Conservation (phyloP, 2,888 invertebrate species). For the Ophion costatus region DNA sequence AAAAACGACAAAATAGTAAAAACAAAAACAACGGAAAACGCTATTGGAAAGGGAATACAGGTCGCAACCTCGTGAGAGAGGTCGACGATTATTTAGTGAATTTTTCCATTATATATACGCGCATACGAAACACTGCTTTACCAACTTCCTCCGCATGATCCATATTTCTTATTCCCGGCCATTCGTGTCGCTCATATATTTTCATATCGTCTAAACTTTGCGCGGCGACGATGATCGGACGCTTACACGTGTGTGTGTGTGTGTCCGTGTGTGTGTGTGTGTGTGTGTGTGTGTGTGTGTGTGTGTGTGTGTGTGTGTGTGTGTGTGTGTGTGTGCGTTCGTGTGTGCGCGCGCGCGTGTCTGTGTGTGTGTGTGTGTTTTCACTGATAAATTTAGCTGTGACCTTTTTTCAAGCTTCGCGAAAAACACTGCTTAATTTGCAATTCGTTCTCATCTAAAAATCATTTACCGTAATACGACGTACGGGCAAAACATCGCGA, state of each 20-base stretch:
- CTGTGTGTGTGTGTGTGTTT: too few relatives aligned
- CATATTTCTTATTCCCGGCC: constrained; percentile 64
- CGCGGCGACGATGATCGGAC: constrained; percentile 2
- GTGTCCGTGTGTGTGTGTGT: too few relatives aligned
- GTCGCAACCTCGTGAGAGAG: constrained; percentile 79
- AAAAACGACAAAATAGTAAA: constrained; percentile 22
- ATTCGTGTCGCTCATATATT: constrained; percentile 1
- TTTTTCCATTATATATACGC: constrained; percentile 71
- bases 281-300: too few relatives aligned
- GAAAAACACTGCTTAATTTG: constrained; percentile 8
- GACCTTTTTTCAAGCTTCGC: constrained; percentile 41
- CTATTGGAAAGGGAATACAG: constrained; percentile 24
- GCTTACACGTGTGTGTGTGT: not conserved
- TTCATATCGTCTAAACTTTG: constrained; percentile 26
- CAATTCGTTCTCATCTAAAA: constrained; percentile 18
- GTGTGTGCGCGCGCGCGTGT: too few relatives aligned
- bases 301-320: too few relatives aligned
- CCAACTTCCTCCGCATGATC: constrained; percentile 73
- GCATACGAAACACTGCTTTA: constrained; percentile 70
- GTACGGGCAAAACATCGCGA: not conserved
- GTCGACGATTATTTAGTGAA: constrained; percentile 76
- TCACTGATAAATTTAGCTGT: constrained; percentile 11
- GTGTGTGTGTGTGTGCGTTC: too few relatives aligned
- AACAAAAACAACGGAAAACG: constrained; percentile 66
- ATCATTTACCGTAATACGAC: not conserved